Evolutionary conservation across 2,888 invertebrate genomes (phyloP).

Genomic region (Carcina quercana): DNA sequence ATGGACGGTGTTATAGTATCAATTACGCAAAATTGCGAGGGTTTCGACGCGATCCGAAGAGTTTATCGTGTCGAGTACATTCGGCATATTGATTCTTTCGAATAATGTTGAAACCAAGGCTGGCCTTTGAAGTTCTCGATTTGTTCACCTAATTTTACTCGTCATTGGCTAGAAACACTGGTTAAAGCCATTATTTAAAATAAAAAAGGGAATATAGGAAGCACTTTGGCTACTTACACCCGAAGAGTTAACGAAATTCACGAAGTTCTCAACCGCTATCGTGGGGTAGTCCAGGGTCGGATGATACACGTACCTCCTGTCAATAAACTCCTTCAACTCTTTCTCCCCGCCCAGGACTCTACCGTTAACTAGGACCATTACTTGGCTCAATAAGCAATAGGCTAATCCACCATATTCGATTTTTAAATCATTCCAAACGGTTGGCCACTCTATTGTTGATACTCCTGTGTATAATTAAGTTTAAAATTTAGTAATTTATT

Average conservation of each 20-base stretch:
- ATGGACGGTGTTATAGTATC: too few species aligned
- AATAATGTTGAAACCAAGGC: too few species aligned
- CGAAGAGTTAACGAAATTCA: constrained; percentile 49
- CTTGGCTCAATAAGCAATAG: constrained; percentile 55
- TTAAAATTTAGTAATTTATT: too few species aligned
- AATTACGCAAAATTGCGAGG: too few species aligned
- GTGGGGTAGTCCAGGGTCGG: constrained; percentile 57
- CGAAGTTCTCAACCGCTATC: constrained; percentile 52
- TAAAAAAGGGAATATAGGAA: not conserved
- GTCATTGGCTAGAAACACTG: too few species aligned
- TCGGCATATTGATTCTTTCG: too few species aligned
- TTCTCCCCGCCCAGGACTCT: constrained; percentile 68
- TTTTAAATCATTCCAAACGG: constrained; percentile 44
- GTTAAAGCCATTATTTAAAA: too few species aligned
- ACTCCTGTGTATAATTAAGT: constrained; percentile 36
- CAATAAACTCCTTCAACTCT: constrained; percentile 57
- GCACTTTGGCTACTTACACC: too few species aligned
- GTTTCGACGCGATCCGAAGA: too few species aligned
- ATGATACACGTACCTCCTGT: constrained; percentile 55
- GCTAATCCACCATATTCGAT: constrained; percentile 53
- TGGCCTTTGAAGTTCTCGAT: too few species aligned
- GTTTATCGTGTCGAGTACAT: too few species aligned
- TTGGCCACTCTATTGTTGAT: constrained; percentile 54
- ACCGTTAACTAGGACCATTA: constrained; percentile 64
- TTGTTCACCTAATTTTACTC: too few species aligned